These are phyloP conservation scores for Gallinago jamesoni DNA, from an alignment of 2,113 vertebrate genomes.

Conservation along the genomic window DNA sequence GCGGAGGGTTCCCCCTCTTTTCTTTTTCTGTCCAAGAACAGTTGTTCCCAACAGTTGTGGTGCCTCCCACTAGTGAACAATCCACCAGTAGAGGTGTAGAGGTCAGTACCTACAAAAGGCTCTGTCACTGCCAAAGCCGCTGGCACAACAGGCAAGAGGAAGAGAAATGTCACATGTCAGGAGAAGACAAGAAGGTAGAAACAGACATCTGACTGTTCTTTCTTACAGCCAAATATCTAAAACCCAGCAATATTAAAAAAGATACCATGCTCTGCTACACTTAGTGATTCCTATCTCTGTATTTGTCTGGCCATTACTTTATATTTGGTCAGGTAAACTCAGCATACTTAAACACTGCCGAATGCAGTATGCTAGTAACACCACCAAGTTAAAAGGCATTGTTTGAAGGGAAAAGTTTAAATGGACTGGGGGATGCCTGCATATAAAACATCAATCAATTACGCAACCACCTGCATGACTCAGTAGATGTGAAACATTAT, in stretches of 20 bases:
- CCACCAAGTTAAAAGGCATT: background rate
- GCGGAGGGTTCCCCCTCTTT: background rate
- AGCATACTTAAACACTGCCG: conserved; percentile 13
- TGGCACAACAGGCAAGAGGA: background rate
- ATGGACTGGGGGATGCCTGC: background rate
- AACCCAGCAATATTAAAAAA: background rate
- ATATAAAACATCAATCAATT: background rate
- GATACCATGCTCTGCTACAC: background rate
- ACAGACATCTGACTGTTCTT: background rate
- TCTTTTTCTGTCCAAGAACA: background rate
- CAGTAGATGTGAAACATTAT: background rate
- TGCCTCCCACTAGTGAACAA: background rate
- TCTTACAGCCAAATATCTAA: background rate
- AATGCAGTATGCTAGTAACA: conserved; percentile 17
- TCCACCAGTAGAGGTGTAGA: background rate
- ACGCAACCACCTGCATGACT: background rate
- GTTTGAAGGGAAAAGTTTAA: background rate
- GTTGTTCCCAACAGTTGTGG: background rate
- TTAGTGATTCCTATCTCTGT: background rate
- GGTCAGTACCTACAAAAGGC: background rate
- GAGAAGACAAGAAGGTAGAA: background rate
- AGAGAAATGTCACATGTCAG: background rate
- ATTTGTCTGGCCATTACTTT: background rate
- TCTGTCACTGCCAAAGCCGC: background rate
- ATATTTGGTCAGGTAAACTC: conserved; percentile 9